Evolutionary conservation across 2,113 vertebrate genomes (phyloP).

Genomic region (Pygoscelis antarcticus): DNA sequence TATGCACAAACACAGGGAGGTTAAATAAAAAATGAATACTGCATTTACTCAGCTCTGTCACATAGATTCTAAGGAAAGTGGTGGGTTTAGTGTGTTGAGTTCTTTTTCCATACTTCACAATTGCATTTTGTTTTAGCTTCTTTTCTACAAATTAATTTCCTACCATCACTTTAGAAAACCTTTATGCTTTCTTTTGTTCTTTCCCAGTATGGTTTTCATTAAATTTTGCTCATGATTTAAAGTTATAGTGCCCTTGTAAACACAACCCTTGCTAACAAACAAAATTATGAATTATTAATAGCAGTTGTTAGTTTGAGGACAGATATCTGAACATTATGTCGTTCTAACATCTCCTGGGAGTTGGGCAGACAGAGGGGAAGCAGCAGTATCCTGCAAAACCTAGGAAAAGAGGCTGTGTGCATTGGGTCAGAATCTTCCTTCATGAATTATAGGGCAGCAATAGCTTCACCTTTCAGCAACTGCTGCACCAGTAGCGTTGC

Average conservation of each 20-base stretch:
- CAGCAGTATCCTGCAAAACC: neutral
- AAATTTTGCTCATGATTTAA: neutral
- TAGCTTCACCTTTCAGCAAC: neutral
- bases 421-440: neutral
- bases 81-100: neutral
- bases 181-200: neutral
- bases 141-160: neutral
- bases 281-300: neutral
- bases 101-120: neutral
- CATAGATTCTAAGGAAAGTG: neutral
- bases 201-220: neutral
- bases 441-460: neutral
- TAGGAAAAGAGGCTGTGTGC: neutral
- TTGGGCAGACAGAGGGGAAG: neutral
- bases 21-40: conserved; percentile 43
- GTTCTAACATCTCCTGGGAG: neutral
- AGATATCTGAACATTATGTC: neutral
- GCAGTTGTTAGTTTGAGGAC: neutral
- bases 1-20: conserved; percentile 11
- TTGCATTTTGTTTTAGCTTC: neutral
- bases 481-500: neutral
- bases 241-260: neutral
- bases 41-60: conserved; percentile 10
- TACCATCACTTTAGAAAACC: neutral
- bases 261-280: neutral